Conservation (phyloP, 2,888 invertebrate species). For the Ariolimax columbianus region DNA sequence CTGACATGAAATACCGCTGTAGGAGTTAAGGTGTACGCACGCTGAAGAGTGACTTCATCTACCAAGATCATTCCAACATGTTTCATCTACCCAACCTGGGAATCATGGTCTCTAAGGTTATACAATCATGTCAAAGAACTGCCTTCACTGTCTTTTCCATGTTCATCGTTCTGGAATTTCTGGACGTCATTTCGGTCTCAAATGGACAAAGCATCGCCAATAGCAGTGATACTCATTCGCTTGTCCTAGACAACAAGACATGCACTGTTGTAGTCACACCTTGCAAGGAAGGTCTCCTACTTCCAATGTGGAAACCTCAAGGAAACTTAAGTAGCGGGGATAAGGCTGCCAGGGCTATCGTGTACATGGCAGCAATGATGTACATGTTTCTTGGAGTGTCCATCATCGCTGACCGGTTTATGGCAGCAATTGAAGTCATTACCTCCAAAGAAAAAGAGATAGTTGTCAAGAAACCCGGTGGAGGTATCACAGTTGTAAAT, state of each 20-base stretch:
- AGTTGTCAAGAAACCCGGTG: conserved; percentile 91
- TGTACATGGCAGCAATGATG: conserved; percentile 92
- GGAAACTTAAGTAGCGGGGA: conserved; percentile 83
- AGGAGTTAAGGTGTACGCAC: no score
- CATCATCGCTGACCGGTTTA: conserved; percentile 98
- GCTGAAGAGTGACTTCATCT: no score
- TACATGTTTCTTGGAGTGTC: conserved; percentile 99
- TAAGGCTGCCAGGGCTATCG: conserved; percentile 89
- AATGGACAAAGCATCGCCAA: neutral
- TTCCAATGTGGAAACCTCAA: conserved; percentile 93
- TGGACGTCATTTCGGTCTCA: conserved; percentile 40
- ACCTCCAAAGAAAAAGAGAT: conserved; percentile 98
- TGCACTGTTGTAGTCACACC: conserved; percentile 60
- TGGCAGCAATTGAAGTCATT: conserved; percentile 99
- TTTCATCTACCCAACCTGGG: neutral
- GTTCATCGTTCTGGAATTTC: conserved; percentile 40
- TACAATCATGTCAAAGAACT: neutral
- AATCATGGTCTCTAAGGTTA: neutral
- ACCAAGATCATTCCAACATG: conserved; percentile 2
- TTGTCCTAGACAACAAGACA: conserved; percentile 23
- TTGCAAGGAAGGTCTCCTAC: conserved; percentile 90
- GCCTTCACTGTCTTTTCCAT: conserved; percentile 17
- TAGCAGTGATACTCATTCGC: neutral
- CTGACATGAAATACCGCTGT: no score
- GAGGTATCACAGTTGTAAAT: conserved; percentile 90